A percentile compares a stretch with the other conserved stretches of the same genome.
Conservation (phyloP, 2,113 vertebrate species). For the Dasypus novemcinctus region DNA sequence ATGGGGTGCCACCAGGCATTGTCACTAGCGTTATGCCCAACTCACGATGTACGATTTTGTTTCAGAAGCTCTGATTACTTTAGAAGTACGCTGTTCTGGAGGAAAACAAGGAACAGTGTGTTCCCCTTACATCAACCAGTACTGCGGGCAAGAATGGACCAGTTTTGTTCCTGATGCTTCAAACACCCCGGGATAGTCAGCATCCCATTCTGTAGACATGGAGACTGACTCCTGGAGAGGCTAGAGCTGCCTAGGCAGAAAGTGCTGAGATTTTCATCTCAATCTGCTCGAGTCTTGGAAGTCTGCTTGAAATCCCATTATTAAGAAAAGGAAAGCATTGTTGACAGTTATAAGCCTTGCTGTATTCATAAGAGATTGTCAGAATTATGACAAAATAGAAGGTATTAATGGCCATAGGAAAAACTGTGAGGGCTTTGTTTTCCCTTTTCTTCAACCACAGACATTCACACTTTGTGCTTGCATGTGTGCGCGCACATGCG, state of each 20-base stretch:
- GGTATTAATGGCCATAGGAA: not conserved
- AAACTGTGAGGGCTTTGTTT: not conserved
- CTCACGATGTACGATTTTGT: conserved; percentile 42
- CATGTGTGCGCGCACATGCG: too few relatives aligned
- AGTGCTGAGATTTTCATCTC: not conserved
- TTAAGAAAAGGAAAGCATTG: conserved; percentile 12
- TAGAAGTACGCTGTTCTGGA: conserved; percentile 48
- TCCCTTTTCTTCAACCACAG: not conserved
- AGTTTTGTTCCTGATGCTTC: not conserved
- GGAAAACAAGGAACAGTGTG: not conserved
- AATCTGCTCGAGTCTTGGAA: conserved; percentile 10
- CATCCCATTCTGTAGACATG: not conserved
- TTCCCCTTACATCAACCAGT: accelerated
- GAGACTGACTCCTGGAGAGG: not conserved
- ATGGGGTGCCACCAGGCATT: conserved; percentile 44
- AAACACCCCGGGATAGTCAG: too few relatives aligned
- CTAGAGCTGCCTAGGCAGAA: not conserved
- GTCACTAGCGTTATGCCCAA: conserved; percentile 58
- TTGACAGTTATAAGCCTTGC: not conserved
- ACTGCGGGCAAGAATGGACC: accelerated
- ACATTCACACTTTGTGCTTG: too few relatives aligned
- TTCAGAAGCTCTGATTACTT: conserved; percentile 67
- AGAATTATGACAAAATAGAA: not conserved
- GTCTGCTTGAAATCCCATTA: conserved; percentile 18
- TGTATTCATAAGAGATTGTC: not conserved